Conservation (phyloP, 2,113 vertebrate genomes). For the Oreocharis arfaki region DNA sequence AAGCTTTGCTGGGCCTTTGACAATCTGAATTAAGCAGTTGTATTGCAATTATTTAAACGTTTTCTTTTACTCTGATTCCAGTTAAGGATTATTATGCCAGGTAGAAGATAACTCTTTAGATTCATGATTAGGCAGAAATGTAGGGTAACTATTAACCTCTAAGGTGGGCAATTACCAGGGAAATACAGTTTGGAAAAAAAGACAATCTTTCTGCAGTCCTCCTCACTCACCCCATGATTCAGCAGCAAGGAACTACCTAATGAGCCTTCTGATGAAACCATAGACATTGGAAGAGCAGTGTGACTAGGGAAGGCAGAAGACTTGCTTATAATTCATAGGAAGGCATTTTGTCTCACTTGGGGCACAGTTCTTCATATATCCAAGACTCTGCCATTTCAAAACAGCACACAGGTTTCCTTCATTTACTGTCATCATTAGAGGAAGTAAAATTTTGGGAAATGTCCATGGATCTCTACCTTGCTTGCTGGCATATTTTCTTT, state of each 20-base stretch:
- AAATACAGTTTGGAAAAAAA: background rate
- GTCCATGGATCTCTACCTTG: background rate
- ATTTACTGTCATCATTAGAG: background rate
- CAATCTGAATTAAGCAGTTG: background rate
- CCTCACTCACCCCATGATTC: background rate
- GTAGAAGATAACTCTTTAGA: background rate
- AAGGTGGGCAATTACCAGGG: background rate
- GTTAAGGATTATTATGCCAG: background rate
- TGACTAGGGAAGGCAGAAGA: background rate
- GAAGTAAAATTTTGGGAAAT: background rate
- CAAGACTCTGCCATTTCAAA: background rate
- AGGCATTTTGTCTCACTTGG: background rate
- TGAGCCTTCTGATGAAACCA: background rate
- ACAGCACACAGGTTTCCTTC: background rate
- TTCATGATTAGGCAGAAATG: background rate
- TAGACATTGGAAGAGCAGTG: background rate
- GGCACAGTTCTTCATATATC: background rate
- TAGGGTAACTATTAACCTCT: background rate
- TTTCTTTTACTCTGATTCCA: background rate
- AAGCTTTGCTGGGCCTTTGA: background rate
- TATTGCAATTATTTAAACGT: background rate
- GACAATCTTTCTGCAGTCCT: background rate
- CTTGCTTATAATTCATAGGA: background rate
- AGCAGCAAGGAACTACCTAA: background rate
- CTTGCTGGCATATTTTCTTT: background rate